These are phyloP conservation scores for Sciaenops ocellatus DNA, from an alignment of 2,797 vertebrate species.

Conservation along the genomic window DNA sequence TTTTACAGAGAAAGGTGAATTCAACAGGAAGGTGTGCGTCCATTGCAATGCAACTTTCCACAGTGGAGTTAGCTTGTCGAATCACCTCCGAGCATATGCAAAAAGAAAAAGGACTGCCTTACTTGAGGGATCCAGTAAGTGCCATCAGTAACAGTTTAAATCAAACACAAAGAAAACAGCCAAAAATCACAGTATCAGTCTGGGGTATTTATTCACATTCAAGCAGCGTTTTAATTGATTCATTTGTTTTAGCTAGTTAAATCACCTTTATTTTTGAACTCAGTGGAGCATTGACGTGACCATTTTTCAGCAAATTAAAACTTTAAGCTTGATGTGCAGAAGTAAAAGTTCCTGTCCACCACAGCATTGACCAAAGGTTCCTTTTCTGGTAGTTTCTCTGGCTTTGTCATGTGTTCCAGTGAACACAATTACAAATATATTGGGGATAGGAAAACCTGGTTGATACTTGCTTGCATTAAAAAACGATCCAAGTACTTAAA, in stretches of 20 bases:
- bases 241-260: background rate
- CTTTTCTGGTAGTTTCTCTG: background rate
- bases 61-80: conserved; percentile 96
- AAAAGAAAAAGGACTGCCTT: conserved; percentile 91
- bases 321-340: background rate
- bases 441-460: background rate
- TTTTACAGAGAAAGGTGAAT: conserved; percentile 83
- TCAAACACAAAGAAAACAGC: background rate
- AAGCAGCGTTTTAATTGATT: background rate
- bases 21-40: conserved; percentile 89
- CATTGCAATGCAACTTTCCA: conserved; percentile 96
- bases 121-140: conserved; percentile 94
- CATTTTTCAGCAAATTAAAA: background rate
- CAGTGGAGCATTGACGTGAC: background rate
- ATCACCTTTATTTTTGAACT: background rate
- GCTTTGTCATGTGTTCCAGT: background rate
- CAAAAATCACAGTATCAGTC: background rate
- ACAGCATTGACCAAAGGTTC: background rate
- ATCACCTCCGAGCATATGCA: conserved; percentile 95
- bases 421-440: background rate
- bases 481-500: background rate
- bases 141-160: background rate
- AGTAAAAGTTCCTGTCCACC: background rate
- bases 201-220: background rate
- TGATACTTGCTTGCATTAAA: background rate